phyloP scores from a whole-genome alignment of 2,888 invertebrate genomes.

The Globia sparganii region DNA sequence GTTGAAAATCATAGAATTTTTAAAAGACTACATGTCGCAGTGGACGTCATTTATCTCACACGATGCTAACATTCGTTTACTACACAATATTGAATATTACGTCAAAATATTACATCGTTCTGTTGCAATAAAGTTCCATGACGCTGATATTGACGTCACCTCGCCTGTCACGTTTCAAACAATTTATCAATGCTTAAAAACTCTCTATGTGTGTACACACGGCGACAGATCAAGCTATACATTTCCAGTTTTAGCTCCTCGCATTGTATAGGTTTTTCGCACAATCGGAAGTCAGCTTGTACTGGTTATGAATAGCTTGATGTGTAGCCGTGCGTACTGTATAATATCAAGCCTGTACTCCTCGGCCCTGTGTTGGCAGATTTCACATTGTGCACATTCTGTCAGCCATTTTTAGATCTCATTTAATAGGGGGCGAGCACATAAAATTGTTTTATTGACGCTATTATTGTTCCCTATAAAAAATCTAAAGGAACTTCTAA shows the following conservation, averaged over 20 bases:
- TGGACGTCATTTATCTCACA: not conserved
- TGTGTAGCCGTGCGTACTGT: not conserved
- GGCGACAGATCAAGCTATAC: too few relatives aligned
- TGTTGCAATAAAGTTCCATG: not conserved
- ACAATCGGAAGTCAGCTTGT: too few relatives aligned
- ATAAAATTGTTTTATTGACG: not conserved
- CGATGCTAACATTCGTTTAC: not conserved
- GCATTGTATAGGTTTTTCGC: too few relatives aligned
- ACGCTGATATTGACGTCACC: not conserved
- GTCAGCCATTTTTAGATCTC: not conserved
- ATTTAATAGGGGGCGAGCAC: not conserved
- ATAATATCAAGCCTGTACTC: not conserved
- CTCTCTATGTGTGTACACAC: not conserved
- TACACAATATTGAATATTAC: not conserved
- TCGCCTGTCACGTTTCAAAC: not conserved
- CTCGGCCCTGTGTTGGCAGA: not conserved
- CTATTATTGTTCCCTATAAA: not conserved
- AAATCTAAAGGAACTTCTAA: not conserved
- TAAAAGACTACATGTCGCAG: not conserved
- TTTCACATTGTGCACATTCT: not conserved
- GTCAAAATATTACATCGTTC: not conserved
- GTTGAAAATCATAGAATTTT: not conserved
- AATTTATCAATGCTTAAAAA: slow-evolving; percentile 32
- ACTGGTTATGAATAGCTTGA: too few relatives aligned
- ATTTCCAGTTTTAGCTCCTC: too few relatives aligned